A percentile compares a stretch with the other conserved stretches of the same genome.
Conservation (phyloP, 2,888 invertebrate species). For the Drosophila cracens region DNA sequence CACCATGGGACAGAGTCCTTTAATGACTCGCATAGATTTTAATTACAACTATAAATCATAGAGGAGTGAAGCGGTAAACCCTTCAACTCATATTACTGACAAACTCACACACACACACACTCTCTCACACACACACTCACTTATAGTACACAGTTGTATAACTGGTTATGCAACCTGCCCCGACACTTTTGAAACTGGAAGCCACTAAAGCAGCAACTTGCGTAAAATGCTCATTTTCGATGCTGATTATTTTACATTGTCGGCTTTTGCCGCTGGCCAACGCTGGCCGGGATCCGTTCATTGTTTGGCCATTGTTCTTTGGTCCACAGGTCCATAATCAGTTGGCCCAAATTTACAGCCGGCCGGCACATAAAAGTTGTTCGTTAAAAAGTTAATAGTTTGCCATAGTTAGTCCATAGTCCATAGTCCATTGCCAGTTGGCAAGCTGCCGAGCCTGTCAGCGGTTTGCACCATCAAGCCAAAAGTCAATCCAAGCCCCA, state of each 20-base stretch:
- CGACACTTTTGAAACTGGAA: conserved; percentile 6
- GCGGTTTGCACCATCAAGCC: neutral
- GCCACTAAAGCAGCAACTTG: conserved; percentile 32
- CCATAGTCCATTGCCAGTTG: conserved; percentile 23
- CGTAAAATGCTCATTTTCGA: conserved; percentile 26
- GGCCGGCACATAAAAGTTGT: conserved; percentile 53
- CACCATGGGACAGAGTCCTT: conserved; percentile 4
- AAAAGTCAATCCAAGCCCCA: neutral
- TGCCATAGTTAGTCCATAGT: conserved; percentile 39
- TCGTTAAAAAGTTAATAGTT: conserved; percentile 71
- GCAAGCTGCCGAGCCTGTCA: conserved; percentile 28
- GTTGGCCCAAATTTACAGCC: conserved; percentile 40
- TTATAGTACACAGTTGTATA: neutral
- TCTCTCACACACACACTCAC: neutral
- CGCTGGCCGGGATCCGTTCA: conserved; percentile 21
- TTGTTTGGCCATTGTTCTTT: conserved; percentile 48
- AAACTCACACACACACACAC: conserved; percentile 17
- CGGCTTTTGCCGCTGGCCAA: conserved; percentile 12
- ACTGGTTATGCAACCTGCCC: neutral
- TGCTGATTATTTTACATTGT: conserved; percentile 47
- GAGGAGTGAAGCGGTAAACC: conserved; percentile 23
- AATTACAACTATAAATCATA: conserved; percentile 76
- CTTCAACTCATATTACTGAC: conserved; percentile 32
- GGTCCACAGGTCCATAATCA: conserved; percentile 37
- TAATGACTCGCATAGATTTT: conserved; percentile 63